Evolutionary conservation across 2,113 vertebrate genomes (phyloP).

Genomic region (Tupaia tana): DNA sequence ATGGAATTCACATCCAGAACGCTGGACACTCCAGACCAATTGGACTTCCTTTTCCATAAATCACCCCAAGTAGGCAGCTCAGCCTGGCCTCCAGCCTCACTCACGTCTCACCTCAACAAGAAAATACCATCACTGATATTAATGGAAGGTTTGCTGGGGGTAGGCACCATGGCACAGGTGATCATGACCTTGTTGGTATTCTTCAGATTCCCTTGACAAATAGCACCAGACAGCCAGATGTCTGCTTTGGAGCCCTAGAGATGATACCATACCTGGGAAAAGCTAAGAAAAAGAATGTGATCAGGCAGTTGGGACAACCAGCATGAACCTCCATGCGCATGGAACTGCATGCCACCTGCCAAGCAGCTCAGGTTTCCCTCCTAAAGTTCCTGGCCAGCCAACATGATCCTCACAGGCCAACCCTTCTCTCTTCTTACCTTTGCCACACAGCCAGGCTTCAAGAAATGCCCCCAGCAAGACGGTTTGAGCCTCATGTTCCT

Average conservation of each 20-base stretch:
- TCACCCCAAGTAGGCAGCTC: constrained; percentile 65
- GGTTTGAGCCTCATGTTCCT: background rate
- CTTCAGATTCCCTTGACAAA: constrained; percentile 7
- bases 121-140: constrained; percentile 69
- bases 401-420: background rate
- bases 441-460: background rate
- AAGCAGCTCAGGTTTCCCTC: background rate
- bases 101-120: constrained; percentile 45
- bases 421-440: background rate
- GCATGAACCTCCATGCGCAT: background rate
- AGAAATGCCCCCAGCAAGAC: background rate
- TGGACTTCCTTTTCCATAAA: constrained; percentile 51
- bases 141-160: constrained; percentile 65
- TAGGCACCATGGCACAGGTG: constrained; percentile 56
- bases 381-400: background rate
- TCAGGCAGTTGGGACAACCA: background rate
- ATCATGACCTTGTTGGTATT: background rate
- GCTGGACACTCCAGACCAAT: constrained; percentile 3
- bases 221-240: background rate
- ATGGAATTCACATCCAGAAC: constrained; percentile 66
- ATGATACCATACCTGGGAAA: background rate
- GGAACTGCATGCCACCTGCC: background rate
- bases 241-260: background rate
- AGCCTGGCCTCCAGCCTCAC: constrained; percentile 47
- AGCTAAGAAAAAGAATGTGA: background rate